Conservation (phyloP, 2,797 vertebrate species). For the Rallus crepitans region DNA sequence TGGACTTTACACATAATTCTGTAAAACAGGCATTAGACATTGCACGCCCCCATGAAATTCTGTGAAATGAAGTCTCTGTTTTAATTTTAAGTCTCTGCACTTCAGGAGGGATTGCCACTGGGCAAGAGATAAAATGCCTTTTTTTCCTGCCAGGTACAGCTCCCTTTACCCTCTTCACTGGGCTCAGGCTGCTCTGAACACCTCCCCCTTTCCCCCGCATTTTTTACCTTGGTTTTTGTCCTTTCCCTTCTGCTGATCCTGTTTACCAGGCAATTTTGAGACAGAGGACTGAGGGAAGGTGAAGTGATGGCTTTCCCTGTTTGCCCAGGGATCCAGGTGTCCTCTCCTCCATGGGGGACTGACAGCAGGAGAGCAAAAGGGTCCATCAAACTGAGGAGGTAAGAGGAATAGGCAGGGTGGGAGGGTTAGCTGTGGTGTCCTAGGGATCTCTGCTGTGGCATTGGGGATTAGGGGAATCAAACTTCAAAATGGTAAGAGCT, state of each 20-base stretch:
- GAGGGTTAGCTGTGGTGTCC: background rate
- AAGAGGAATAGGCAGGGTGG: background rate
- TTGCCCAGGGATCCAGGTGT: background rate
- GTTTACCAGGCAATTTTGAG: background rate
- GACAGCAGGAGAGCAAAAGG: background rate
- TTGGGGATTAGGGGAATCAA: background rate
- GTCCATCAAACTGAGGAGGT: background rate
- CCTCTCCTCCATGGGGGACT: fast-evolving
- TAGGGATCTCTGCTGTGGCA: background rate
- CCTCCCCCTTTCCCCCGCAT: fast-evolving
- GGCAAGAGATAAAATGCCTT: background rate
- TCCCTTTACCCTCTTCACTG: background rate
- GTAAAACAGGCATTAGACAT: background rate
- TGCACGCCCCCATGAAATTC: background rate
- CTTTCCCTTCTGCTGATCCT: background rate
- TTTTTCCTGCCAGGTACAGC: background rate
- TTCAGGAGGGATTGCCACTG: background rate
- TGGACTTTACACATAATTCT: background rate
- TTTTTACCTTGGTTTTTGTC: background rate
- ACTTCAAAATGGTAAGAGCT: background rate
- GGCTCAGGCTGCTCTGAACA: background rate
- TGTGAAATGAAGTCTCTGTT: background rate
- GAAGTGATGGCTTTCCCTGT: background rate
- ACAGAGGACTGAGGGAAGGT: background rate
- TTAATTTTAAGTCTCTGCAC: background rate